These are phyloP conservation scores for Oryzias melastigma DNA, from an alignment of 2,113 vertebrate genomes.

Conservation along the genomic window DNA sequence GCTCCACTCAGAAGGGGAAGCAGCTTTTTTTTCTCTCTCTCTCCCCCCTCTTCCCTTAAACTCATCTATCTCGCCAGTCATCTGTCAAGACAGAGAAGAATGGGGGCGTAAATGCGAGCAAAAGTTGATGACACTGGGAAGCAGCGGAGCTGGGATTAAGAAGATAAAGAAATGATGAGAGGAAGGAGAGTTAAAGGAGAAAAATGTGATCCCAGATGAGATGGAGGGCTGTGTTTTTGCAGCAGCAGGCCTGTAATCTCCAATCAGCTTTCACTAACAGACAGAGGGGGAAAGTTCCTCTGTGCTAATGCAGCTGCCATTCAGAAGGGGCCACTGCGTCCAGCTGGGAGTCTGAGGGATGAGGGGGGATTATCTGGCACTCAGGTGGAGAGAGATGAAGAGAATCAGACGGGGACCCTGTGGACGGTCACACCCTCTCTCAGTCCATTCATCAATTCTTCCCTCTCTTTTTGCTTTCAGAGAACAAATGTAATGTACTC, in stretches of 20 bases:
- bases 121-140: conserved; percentile 66
- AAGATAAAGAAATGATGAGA: conserved; percentile 56
- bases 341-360: conserved; percentile 68
- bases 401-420: conserved; percentile 60
- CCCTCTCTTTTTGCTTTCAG: conserved; percentile 1
- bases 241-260: conserved; percentile 68
- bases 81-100: conserved; percentile 31
- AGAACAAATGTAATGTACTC: conserved; percentile 16
- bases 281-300: conserved; percentile 64
- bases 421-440: conserved; percentile 52
- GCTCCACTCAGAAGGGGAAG: conserved; percentile 55
- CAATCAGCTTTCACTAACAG: conserved; percentile 75
- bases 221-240: conserved; percentile 54
- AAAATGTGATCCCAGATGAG: conserved; percentile 62
- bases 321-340: conserved; percentile 57
- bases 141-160: conserved; percentile 48
- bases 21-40: neutral
- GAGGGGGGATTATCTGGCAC: conserved; percentile 75
- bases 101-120: conserved; percentile 29
- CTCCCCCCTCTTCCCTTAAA: conserved; percentile 1
- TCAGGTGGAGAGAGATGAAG: conserved; percentile 71
- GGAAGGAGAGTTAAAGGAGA: conserved; percentile 29
- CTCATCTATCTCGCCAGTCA: conserved; percentile 52
- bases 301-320: conserved; percentile 65
- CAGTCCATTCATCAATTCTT: conserved; percentile 28